Evolutionary conservation across 2,113 vertebrate genomes (phyloP), one percentile per base, ranked within the genome.

Genomic region (Mastomys natalensis): DNA sequence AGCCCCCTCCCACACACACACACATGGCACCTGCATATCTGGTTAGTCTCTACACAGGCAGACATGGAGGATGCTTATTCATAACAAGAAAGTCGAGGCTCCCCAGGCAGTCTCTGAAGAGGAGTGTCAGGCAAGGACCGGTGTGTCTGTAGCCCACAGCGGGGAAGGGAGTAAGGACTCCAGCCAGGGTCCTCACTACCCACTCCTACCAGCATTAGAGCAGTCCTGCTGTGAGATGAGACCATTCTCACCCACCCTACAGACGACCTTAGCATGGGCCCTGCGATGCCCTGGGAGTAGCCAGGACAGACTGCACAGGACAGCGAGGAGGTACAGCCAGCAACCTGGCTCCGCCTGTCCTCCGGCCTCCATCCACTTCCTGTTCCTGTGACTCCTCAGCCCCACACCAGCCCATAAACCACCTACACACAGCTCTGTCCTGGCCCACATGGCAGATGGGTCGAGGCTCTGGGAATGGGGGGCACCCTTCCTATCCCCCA

Each of bases 381-480:
- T 90, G 97, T 73, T 93, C 94, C 89, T 8, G 81, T 66, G 86
- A 70, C 90, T 90, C 80, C 60, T 21, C 0, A 2, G 72, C 51
- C 93, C 92, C 60, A 92, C 51, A 89, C 78, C 96, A 89, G 95
- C 97, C 90, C 89, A 60, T 95, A 96, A 97, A 94, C 90, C 85
- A 85, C 87, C 95, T 93, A 66, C 91, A 60, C 0, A 2, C 92
- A 90, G 2, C 82, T 91, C 80, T 74, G 86, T 68, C 81, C 81
- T 82, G 76, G 86, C 94, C 93, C 86, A 91, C 93, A 58, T 2
- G 0, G 37, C 16, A 6, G 80, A 45, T 0, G 26, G 85, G 66
- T 80, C 84, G 16, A 66, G 62, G 78, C 66, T 93, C 94, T 86
- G 81, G 77, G 77, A 82, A 70, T 1, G 0, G 43, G 43, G 0